These are phyloP conservation scores for Istiophorus platypterus DNA, from an alignment of 2,113 vertebrate species.

Conservation along the genomic window DNA sequence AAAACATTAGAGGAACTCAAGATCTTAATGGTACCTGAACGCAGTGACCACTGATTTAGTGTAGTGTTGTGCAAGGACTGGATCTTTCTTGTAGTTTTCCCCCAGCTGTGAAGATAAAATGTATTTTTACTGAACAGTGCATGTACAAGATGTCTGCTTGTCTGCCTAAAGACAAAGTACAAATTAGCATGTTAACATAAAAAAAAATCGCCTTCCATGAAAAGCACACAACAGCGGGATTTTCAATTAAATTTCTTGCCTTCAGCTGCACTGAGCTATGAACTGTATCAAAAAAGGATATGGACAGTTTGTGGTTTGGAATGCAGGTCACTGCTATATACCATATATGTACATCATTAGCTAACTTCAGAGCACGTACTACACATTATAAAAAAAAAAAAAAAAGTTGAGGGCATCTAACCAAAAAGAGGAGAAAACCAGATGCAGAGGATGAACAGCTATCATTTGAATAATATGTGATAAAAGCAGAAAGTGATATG, in stretches of 20 bases:
- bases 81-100: constrained; percentile 68
- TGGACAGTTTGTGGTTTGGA: not conserved
- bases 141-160: constrained; percentile 23
- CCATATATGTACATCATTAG: not conserved
- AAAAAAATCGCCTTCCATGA: constrained; percentile 14
- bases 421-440: not conserved
- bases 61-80: constrained; percentile 78
- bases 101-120: constrained; percentile 72
- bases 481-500: constrained; percentile 7
- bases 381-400: not conserved
- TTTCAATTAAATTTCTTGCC: constrained; percentile 50
- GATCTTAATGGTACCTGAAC: constrained; percentile 78
- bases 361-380: not conserved
- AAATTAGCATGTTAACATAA: constrained; percentile 52
- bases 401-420: not conserved
- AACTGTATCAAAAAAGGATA: constrained; percentile 22
- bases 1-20: not conserved
- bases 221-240: constrained; percentile 27
- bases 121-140: constrained; percentile 29
- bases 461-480: not conserved
- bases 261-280: constrained; percentile 26
- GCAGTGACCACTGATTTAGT: constrained; percentile 78
- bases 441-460: not conserved
- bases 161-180: constrained; percentile 38
- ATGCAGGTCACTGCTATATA: not conserved